Conservation (phyloP, 2,113 vertebrate species). For the Zingel zingel region DNA sequence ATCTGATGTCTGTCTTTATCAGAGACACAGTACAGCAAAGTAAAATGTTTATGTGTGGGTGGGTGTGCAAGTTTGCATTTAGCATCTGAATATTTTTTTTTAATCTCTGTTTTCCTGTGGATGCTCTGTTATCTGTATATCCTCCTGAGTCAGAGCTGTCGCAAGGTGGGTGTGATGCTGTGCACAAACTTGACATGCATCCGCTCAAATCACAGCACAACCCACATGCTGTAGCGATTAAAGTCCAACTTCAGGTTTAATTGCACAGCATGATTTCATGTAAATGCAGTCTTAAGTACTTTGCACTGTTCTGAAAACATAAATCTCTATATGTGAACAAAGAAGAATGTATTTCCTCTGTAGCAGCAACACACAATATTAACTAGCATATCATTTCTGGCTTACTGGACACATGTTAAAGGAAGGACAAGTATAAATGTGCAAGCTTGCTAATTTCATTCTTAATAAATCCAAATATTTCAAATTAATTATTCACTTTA, state of each 20-base stretch:
- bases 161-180: conserved; percentile 20
- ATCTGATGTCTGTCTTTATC: conserved; percentile 69
- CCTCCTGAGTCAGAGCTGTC: conserved; percentile 46
- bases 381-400: background rate
- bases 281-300: conserved; percentile 24
- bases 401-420: too few species aligned
- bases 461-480: too few species aligned
- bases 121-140: conserved; percentile 35
- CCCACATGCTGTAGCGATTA: conserved; percentile 37
- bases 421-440: background rate
- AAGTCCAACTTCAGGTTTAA: conserved; percentile 50
- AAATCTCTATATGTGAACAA: background rate
- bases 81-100: conserved; percentile 27
- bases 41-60: conserved; percentile 41
- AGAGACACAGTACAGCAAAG: conserved; percentile 35
- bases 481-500: too few species aligned
- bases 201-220: conserved; percentile 13
- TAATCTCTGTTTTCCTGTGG: conserved; percentile 5
- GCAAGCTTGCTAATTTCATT: too few species aligned
- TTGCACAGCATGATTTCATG: conserved; percentile 27
- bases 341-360: background rate
- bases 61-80: conserved; percentile 54
- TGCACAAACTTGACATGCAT: conserved; percentile 27
- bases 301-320: conserved; percentile 8
- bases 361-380: background rate